phyloP scores from a whole-genome alignment of 2,888 invertebrate species.

The Brachypalpus laphriformis region DNA sequence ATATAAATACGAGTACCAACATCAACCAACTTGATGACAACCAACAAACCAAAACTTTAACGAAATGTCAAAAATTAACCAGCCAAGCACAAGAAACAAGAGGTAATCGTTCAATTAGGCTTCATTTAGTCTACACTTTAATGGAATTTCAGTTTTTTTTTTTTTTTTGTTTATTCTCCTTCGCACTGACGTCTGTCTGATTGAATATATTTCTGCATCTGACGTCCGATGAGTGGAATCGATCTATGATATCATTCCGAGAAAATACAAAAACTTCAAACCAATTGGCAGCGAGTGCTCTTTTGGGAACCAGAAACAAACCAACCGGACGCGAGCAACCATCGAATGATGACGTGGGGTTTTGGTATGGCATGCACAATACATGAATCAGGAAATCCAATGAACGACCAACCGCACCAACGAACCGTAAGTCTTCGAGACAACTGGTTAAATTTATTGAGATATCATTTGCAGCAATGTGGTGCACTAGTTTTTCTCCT shows the following conservation, averaged over 20 bases:
- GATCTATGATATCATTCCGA: background rate
- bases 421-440: background rate
- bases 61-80: background rate
- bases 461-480: conserved; percentile 43
- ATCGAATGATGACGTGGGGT: conserved; percentile 21
- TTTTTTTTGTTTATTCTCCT: background rate
- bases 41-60: background rate
- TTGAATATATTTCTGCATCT: conserved; percentile 13
- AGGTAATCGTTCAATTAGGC: conserved; percentile 47
- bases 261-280: conserved; percentile 13
- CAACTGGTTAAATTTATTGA: conserved; percentile 55
- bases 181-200: conserved; percentile 29
- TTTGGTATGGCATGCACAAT: conserved; percentile 21
- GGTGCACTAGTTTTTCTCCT: conserved; percentile 23
- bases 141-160: conserved; percentile 33
- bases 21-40: conserved; percentile 9
- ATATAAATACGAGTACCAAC: conserved; percentile 2
- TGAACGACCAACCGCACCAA: conserved; percentile 2
- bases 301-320: conserved; percentile 9
- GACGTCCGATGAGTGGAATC: background rate
- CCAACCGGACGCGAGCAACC: background rate
- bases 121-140: conserved; percentile 36
- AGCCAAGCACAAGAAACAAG: background rate
- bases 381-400: conserved; percentile 32
- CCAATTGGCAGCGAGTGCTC: conserved; percentile 20